Conservation (phyloP, 1,140 invertebrate species). For the Drosophila azteca region DNA sequence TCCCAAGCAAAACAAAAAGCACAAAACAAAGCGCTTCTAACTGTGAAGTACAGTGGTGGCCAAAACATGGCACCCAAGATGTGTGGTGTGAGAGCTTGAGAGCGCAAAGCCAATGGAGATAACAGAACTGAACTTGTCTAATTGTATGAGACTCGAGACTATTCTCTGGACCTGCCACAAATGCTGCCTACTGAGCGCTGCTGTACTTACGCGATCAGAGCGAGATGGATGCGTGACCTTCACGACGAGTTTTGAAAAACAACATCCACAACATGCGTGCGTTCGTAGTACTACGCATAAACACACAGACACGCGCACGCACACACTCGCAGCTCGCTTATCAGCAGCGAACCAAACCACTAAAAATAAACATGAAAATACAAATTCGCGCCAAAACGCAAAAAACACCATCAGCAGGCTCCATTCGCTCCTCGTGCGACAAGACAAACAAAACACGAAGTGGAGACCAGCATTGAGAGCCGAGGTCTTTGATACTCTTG, state of each 20-base stretch:
- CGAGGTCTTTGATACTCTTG: too few relatives aligned
- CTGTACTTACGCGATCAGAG: constrained; percentile 68
- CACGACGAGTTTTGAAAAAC: constrained; percentile 72
- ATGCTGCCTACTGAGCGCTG: constrained; percentile 49
- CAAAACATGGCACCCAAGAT: constrained; percentile 55
- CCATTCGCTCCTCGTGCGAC: constrained; percentile 31
- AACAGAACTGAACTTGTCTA: constrained; percentile 49
- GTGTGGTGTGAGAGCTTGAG: constrained; percentile 1
- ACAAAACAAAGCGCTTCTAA: constrained; percentile 47
- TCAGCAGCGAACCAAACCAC: constrained; percentile 49
- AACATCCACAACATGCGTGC: constrained; percentile 61
- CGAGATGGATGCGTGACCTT: constrained; percentile 57
- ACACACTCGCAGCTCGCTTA: constrained; percentile 39
- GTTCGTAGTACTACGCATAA: constrained; percentile 56
- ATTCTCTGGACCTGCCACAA: constrained; percentile 44
- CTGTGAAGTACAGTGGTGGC: constrained; percentile 66
- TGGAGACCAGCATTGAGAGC: too few relatives aligned
- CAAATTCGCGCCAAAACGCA: constrained; percentile 68
- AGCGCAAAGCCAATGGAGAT: constrained; percentile 13
- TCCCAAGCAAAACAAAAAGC: constrained; percentile 70
- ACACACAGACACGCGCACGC: constrained; percentile 13
- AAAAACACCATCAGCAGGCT: constrained; percentile 46
- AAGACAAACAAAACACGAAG: constrained; percentile 49
- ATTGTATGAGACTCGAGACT: constrained; percentile 28
- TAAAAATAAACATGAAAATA: constrained; percentile 74